Base-by-base conservation (phyloP, 2,113 vertebrate species). In the Phodopus roborovskii region DNA sequence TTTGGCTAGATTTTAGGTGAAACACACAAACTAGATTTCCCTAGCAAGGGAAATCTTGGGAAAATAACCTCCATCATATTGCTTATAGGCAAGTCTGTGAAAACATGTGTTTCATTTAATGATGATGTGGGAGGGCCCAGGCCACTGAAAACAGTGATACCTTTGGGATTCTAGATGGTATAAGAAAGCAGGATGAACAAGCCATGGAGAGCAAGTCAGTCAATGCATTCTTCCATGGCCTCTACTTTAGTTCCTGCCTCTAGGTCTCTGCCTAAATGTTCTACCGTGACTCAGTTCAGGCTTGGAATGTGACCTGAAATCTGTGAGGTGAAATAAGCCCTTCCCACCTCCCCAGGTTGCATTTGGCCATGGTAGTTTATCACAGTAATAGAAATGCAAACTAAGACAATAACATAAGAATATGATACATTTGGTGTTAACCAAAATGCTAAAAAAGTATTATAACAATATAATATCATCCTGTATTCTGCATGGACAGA, bases 91-190 rank as follows among this genome's bases (percentile, higher is more conserved):
- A 48, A 77, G 45, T 30, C 81, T 62, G 3, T 83, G n/a, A 7
- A 7, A 19, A 7, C n/a, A 83, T 39, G 50, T 28, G 62, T 83
- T 6, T 10, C 19, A 3, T 62, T 83, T 83, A 42, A 42, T 42
- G 15, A 19, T 62, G n/a, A 62, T 42, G 7, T 62, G n/a, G 81
- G 26, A 83, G 4, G 15, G 53, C 15, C 39, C 22, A 60, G 22
- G 53, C 22, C 79, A 26, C 79, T 82, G 33, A 58, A 39, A 20
- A 82, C 22, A 13, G 36, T 82, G 36, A 26, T 20, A 60, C 22
- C 3, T 0, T 6, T 60, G 53, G 53, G 16, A 7, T 62, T 0
- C 39, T 17, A 62, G 26, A 30, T 30, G 26, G 16, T 2, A 17
- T 30, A 62, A 62, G 22, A 62, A 42, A 62, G 39, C 15, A 42